These are phyloP conservation scores for Halcyon badia DNA, from an alignment of 2,797 vertebrate species.

Conservation along the genomic window DNA sequence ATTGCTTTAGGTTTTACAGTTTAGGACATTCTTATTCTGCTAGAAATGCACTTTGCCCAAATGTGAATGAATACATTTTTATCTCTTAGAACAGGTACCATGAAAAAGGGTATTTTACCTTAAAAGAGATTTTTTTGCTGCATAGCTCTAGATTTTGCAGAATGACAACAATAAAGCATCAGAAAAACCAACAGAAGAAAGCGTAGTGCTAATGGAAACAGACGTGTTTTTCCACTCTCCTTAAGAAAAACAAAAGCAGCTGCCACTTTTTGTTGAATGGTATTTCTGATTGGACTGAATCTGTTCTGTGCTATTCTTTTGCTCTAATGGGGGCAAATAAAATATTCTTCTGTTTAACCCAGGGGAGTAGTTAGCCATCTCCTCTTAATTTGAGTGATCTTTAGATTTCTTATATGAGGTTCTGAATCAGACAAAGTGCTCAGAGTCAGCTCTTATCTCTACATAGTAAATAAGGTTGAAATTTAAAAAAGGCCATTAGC, in stretches of 20 bases:
- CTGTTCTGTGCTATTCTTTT: slow-evolving; percentile 23
- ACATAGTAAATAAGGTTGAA: slow-evolving; percentile 74
- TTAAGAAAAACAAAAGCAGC: slow-evolving; percentile 27
- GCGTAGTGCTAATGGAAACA: neutral
- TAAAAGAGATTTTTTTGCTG: neutral
- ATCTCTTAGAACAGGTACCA: neutral
- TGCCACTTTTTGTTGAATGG: neutral
- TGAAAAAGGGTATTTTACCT: neutral
- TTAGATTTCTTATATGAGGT: slow-evolving; percentile 67
- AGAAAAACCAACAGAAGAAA: neutral
- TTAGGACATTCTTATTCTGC: neutral
- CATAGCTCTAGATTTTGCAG: neutral
- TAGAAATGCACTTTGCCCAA: neutral
- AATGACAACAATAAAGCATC: neutral
- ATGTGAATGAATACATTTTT: neutral
- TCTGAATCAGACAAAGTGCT: slow-evolving; percentile 71
- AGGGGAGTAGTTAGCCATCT: slow-evolving; percentile 68
- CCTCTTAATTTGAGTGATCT: slow-evolving; percentile 79
- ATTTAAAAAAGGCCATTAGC: slow-evolving; percentile 71
- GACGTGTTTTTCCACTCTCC: neutral
- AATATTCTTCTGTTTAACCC: slow-evolving; percentile 56
- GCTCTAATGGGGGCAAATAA: slow-evolving; percentile 69
- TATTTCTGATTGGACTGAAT: slow-evolving; percentile 18
- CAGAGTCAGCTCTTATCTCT: slow-evolving; percentile 67
- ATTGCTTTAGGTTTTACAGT: neutral